Percentiles rank a stretch among this genome's conserved stretches.
phyloP scores from a whole-genome alignment of 2,888 invertebrate genomes.

The Drosophila merina region DNA sequence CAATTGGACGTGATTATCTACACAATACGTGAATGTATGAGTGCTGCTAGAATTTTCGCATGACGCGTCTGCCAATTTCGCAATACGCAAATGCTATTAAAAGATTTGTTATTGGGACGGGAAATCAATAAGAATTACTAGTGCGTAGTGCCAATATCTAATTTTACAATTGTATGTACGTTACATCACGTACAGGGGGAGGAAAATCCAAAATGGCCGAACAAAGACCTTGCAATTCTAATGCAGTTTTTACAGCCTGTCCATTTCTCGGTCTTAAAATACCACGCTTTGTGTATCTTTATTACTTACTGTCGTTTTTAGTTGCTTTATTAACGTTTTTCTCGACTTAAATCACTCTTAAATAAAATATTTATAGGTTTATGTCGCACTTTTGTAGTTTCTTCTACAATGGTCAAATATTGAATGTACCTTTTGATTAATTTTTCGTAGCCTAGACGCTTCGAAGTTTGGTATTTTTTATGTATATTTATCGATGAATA shows the following conservation, averaged over 20 bases:
- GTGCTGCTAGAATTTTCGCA: constrained; percentile 19
- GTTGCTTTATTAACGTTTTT: neutral
- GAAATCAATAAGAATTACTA: constrained; percentile 7
- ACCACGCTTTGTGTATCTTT: too few relatives aligned
- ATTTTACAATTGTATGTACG: constrained; percentile 1
- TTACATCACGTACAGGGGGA: constrained; percentile 8
- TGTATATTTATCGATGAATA: too few relatives aligned
- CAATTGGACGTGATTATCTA: neutral
- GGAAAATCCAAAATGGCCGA: constrained; percentile 19
- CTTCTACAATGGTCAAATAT: constrained; percentile 7
- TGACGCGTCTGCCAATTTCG: constrained; percentile 23
- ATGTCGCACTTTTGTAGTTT: neutral
- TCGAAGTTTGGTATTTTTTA: too few relatives aligned
- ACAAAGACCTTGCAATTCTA: constrained; percentile 16
- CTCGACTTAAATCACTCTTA: neutral
- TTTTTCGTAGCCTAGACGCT: too few relatives aligned
- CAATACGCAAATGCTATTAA: constrained; percentile 26
- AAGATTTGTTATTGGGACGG: constrained; percentile 11
- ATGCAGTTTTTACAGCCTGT: neutral
- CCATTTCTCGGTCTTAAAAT: neutral
- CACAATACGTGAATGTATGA: neutral
- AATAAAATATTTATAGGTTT: neutral
- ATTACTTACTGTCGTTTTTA: constrained; percentile 12
- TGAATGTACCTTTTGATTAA: too few relatives aligned
- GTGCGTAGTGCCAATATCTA: constrained; percentile 26